Conservation (phyloP, 1,140 invertebrate genomes). For the Araneus ventricosus region DNA sequence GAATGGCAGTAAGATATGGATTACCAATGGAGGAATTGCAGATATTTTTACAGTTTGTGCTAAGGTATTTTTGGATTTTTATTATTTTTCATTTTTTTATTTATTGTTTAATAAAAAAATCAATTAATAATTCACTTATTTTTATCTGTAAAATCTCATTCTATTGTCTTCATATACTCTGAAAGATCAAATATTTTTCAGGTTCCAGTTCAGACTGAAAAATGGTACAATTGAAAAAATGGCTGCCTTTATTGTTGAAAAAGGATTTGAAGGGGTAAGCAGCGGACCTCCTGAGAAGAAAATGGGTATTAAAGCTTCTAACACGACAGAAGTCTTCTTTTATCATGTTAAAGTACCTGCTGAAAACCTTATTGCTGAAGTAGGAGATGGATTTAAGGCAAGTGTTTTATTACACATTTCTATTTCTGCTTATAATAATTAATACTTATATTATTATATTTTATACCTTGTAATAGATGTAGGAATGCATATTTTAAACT, state of each 20-base stretch:
- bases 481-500: too few species aligned
- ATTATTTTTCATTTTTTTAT: conserved; percentile 41
- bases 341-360: conserved; percentile 97
- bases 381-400: conserved; percentile 97
- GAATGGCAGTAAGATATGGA: conserved; percentile 99
- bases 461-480: too few species aligned
- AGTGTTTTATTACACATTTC: not conserved
- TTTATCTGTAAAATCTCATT: not conserved
- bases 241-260: conserved; percentile 98
- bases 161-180: too few species aligned
- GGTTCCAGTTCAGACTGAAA: conserved; percentile 81
- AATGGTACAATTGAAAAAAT: conserved; percentile 87
- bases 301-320: conserved; percentile 99
- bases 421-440: too few species aligned
- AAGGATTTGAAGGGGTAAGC: conserved; percentile 95
- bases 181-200: too few species aligned
- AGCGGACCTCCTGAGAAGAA: conserved; percentile 98
- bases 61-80: conserved; percentile 75
- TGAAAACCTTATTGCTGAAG: conserved; percentile 95
- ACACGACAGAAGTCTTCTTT: conserved; percentile 97
- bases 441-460: too few species aligned
- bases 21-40: conserved; percentile 98
- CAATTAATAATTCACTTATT: not conserved
- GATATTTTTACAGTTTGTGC: conserved; percentile 99
- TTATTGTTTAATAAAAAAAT: conserved; percentile 17